Percentiles rank a stretch among this genome's conserved stretches.
Evolutionary conservation across 2,113 vertebrate species (phyloP).

Genomic region (Podiceps cristatus): DNA sequence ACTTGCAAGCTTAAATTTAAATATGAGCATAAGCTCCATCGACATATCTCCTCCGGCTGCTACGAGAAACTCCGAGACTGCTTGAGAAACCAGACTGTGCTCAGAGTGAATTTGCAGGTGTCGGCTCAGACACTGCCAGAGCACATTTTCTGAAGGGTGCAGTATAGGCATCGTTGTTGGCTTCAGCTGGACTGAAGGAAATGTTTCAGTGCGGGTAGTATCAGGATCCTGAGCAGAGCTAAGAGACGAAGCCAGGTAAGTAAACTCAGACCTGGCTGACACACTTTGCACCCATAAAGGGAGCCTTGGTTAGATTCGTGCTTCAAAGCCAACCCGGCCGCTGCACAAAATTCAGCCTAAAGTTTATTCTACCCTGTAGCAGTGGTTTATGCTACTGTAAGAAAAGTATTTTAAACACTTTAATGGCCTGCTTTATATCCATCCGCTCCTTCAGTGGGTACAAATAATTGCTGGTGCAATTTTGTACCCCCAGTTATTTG

Average conservation of each 20-base stretch:
- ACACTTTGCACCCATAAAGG: not conserved
- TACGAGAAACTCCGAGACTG: conserved; percentile 49
- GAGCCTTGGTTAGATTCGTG: not conserved
- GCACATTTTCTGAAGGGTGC: not conserved
- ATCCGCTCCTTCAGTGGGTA: conserved; percentile 43
- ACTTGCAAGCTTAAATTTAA: conserved; percentile 24
- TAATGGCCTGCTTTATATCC: conserved; percentile 46
- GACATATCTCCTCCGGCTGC: conserved; percentile 12
- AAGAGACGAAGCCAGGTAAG: not conserved
- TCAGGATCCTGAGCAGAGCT: not conserved
- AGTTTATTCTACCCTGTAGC: conserved; percentile 6
- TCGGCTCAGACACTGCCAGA: not conserved
- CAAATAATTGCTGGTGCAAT: conserved; percentile 55
- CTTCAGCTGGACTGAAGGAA: not conserved
- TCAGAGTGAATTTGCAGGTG: conserved; percentile 15
- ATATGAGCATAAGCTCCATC: not conserved
- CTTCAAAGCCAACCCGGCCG: not conserved
- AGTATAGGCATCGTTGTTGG: not conserved
- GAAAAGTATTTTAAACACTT: conserved; percentile 52
- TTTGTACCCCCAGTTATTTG: conserved; percentile 56
- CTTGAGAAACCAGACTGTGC: not conserved
- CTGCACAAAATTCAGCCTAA: conserved; percentile 30
- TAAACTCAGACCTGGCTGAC: conserved; percentile 25
- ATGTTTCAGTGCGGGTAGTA: not conserved
- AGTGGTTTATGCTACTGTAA: conserved; percentile 17